Evolutionary conservation across 2,888 invertebrate genomes (phyloP), one percentile per base, ranked within the genome.

Genomic region (Trichogramma evanescens): DNA sequence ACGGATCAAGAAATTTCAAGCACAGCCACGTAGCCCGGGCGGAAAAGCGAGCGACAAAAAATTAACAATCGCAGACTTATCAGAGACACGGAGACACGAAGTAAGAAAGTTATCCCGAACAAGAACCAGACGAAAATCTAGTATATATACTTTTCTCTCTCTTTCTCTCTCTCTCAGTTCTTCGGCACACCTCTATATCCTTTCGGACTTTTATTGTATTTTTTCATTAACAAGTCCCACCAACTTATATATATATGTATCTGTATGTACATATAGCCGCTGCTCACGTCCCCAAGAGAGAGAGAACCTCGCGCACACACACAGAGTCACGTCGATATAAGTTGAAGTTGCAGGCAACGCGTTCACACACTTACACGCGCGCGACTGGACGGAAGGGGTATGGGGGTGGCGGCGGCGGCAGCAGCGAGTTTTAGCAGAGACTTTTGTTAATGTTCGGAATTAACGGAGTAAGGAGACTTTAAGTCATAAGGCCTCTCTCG

Each of bases 381-480:
- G 13, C 13, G 54, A 55, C 64, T 52, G 52, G 58, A 55, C 50
- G 58, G 41, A 58, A 57, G 59, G 51, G 59, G 57, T 63, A 63
- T 64, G 13, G 13, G 62, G 62, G 70, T 74, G 73, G 74, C 74
- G 70, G 74, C 74, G 70, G 70, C 70, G 68, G 71, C 68, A 69
- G 69, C 69, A 70, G 72, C 69, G 73, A 76, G 76, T 76, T 76
- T 76, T 74, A 74, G 74, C 75, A 13, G 72, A 74, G 76, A 76
- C 74, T 76, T 76, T 76, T 76, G 76, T 76, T 76, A 76, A 76
- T 76, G 76, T 76, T 76, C 75, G 71, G 74, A 76, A 76, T 76
- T 76, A 76, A 76, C 76, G 76, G 75, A 74, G 76, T 76, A 76
- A 76, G 75, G 76, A 75, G 76, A 76, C 75, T 76, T 76, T 76